Conservation (phyloP, 2,113 vertebrate genomes). For the Dromiciops gliroides region DNA sequence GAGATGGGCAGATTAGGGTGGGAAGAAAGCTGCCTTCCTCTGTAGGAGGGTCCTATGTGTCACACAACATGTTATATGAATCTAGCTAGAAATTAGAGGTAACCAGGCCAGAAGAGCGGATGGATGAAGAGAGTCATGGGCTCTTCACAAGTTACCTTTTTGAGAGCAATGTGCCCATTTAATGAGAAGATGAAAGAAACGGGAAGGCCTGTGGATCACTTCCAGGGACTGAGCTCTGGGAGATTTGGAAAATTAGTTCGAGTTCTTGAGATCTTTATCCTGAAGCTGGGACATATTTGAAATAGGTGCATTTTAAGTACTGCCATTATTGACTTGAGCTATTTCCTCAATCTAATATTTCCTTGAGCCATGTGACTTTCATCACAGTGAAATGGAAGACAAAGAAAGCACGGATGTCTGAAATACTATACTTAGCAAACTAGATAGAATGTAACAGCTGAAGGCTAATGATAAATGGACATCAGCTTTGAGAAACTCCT, state of each 20-base stretch:
- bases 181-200: conserved; percentile 28
- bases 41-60: neutral
- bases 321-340: neutral
- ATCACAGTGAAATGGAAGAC: neutral
- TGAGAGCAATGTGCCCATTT: neutral
- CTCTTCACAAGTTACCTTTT: neutral
- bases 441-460: neutral
- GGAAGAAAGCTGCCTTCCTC: conserved; percentile 36
- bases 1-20: conserved; percentile 4
- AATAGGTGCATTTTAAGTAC: neutral
- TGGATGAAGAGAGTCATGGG: neutral
- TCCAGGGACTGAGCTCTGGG: neutral
- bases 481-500: neutral
- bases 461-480: neutral
- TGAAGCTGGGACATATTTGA: conserved; percentile 23
- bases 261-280: conserved; percentile 33
- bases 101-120: neutral
- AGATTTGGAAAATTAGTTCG: neutral
- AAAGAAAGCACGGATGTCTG: neutral
- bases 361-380: neutral
- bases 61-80: neutral
- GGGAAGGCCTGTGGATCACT: neutral
- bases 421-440: neutral
- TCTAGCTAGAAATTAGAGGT: conserved; percentile 1
- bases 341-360: neutral